These are phyloP conservation scores for Halocaridina rubra DNA, from an alignment of 2,888 invertebrate genomes.

Conservation along the genomic window DNA sequence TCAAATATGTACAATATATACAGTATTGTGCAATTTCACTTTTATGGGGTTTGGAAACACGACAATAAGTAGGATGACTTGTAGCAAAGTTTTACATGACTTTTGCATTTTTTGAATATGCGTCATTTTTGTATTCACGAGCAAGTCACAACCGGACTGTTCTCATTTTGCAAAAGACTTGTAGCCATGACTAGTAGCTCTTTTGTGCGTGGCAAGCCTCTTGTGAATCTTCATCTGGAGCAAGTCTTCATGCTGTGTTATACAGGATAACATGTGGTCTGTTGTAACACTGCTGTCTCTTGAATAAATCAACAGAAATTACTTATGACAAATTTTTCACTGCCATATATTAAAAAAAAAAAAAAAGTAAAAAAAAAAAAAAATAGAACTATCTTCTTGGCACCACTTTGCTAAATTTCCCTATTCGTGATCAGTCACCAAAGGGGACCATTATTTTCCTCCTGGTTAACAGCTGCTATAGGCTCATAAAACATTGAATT, in stretches of 20 bases:
- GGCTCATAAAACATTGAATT: conserved; percentile 10
- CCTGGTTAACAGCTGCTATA: conserved; percentile 10
- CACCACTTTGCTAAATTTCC: neutral
- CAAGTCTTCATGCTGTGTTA: conserved; percentile 42
- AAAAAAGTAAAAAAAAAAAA: too few species aligned
- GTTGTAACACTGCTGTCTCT: conserved; percentile 20
- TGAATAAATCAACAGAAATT: conserved; percentile 16
- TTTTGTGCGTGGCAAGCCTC: conserved; percentile 48
- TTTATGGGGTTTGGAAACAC: conserved; percentile 52
- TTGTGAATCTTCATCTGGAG: conserved; percentile 45
- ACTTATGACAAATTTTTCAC: conserved; percentile 23
- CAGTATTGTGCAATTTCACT: conserved; percentile 35
- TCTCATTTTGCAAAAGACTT: conserved; percentile 31
- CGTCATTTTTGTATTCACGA: conserved; percentile 51
- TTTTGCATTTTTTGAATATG: conserved; percentile 54
- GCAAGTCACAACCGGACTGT: conserved; percentile 37
- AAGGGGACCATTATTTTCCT: conserved; percentile 23
- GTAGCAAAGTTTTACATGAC: conserved; percentile 49
- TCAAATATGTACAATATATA: conserved; percentile 35
- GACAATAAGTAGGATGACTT: conserved; percentile 50
- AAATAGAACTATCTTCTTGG: neutral
- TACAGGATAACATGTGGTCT: conserved; percentile 36
- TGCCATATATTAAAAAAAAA: conserved; percentile 14
- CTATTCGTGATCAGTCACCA: conserved; percentile 19
- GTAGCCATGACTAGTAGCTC: conserved; percentile 45